Evolutionary conservation across 2,888 invertebrate genomes (phyloP).

Genomic region (Hemicrepidius hirtus): DNA sequence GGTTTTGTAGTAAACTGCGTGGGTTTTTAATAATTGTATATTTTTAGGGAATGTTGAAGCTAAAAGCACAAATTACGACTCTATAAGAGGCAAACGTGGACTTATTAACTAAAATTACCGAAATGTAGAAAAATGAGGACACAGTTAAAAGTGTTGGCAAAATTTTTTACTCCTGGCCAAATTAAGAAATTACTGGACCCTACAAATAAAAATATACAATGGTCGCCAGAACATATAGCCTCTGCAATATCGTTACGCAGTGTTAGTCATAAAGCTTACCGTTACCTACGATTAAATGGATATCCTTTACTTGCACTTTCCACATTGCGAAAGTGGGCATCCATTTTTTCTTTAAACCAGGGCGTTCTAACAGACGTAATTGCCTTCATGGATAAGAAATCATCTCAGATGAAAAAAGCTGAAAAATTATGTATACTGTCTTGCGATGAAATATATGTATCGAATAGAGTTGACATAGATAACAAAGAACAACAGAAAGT

Average conservation of each 20-base stretch:
- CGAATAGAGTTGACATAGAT: constrained; percentile 44
- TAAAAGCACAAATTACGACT: not conserved
- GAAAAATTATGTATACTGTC: constrained; percentile 56
- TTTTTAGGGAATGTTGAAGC: not conserved
- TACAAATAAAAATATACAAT: not conserved
- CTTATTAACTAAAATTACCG: not conserved
- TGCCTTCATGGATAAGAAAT: constrained; percentile 50
- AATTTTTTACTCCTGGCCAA: not conserved
- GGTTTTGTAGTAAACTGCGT: too few species aligned
- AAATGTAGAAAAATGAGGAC: not conserved
- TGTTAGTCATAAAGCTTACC: constrained; percentile 20
- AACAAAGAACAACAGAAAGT: constrained; percentile 33
- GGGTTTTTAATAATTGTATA: too few species aligned
- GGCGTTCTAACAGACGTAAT: constrained; percentile 54
- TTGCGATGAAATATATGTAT: constrained; percentile 59
- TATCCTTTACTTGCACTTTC: constrained; percentile 5
- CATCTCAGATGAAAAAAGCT: constrained; percentile 24
- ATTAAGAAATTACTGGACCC: not conserved
- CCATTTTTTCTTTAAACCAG: constrained; percentile 2
- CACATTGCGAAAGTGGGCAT: not conserved
- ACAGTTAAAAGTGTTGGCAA: not conserved
- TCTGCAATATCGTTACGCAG: constrained; percentile 30
- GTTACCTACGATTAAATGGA: not conserved
- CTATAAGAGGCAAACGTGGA: not conserved
- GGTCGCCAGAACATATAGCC: constrained; percentile 10